Evolutionary conservation across 1,140 invertebrate species (phyloP), one percentile per base, ranked within the genome.

Genomic region (Drosophila lacteicornis): DNA sequence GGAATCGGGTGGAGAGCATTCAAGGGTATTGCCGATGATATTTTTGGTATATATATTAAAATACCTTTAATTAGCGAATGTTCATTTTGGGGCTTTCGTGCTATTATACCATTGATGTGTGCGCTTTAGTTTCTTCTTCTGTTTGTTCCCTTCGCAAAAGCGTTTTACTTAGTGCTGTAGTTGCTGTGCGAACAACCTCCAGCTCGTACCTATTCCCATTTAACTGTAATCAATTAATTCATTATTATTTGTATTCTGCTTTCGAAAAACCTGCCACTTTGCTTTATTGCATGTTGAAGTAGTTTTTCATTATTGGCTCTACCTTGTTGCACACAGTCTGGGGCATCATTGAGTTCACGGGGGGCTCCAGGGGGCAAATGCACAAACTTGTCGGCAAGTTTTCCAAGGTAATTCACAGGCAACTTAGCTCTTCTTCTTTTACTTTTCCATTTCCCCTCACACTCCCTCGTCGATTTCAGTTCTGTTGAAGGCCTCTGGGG

Each of bases 171-270:
- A 51, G 65, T 55, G 61, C 61, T 59, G 60, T 66, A 66, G 79
- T 82, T 65, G 69, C 19, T 3, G 17, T 19, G 9, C 30, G 19
- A 51, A 38, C 27, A 49, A 43, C 51, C 69, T 73, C 50, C 15
- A 3, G 27, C 30, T 45, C 30, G 38, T 46, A 40, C 19, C 59
- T 45, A 27, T 68, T 70, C 30, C 66, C 81, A 84, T 90, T 81
- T 90, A 88, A 79, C 85, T 88, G 85, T 84, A 90, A 84, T 90
- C 84, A 88, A 88, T 88, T 88, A 88, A 88, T 84, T 88, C 75
- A 79, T 84, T 84, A 90, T 90, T 88, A 85, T 84, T 90, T 75
- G 83, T 62, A 81, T 84, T 90, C 74, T 83, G 67, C 68, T 80
- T 73, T 88, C 69, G 65, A 77, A 73, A 82, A 85, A 75, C 74